Base-by-base conservation (phyloP, 2,113 vertebrate species). In the Cyanoramphus novaezelandiae region DNA sequence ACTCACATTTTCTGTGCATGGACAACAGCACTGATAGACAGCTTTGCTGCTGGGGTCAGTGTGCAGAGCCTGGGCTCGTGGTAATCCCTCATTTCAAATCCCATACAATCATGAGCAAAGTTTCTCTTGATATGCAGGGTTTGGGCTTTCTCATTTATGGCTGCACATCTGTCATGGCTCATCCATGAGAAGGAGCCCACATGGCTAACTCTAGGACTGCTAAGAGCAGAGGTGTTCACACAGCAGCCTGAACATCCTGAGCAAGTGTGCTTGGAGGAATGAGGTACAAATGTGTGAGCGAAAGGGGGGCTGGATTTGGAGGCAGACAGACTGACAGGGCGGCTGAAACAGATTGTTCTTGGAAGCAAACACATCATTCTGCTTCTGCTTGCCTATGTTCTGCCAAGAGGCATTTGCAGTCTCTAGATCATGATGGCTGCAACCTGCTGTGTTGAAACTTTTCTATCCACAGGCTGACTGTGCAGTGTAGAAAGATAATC, bases 391-490 rank as follows among this genome's bases (percentile, higher is more conserved):
- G 82, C 62, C 85, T 95, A 18, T 94, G 86, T 93, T 97, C 92
- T 95, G 91, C 87, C 92, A 93, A 89, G 65, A 95, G 92, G 90
- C 83, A 53, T 94, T 93, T 97, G 80, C 92, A 87, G 90, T 95
- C 95, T 95, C 90, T 90, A 83, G 75, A 91, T 96, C 82, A 82
- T 88, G 89, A 96, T 96, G 93, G 75, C 83, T 95, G 88, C 64
- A 93, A 92, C 92, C 93, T 96, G 94, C 93, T 95, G 33, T 93
- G 82, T 71, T 91, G 94, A 96, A 95, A 91, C 84, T 90, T 91
- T 86, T 72, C 88, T 90, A 60, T 93, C 94, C 96, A 85, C 57
- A 67, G 85, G 82, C 91, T 67, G 76, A 88, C 94, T 96, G 93
- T 79, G 90, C 75, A 18, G 17, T 14, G 68, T 49, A 72, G 82